phyloP scores from a whole-genome alignment of 2,888 invertebrate genomes.

The Lamproptera curius region DNA sequence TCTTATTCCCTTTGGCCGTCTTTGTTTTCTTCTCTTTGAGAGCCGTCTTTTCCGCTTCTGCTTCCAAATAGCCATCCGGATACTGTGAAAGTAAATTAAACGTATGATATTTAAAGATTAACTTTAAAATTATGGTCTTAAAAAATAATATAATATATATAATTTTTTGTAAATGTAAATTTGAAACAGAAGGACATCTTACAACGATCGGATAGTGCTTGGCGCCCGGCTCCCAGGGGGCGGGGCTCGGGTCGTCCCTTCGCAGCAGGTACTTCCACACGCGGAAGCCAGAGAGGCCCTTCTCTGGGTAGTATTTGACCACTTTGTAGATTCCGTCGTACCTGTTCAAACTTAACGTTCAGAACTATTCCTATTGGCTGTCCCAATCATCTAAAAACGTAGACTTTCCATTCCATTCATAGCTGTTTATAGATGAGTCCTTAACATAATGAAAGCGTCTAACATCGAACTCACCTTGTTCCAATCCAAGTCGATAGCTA shows the following conservation, averaged over 20 bases:
- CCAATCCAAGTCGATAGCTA: too few species aligned
- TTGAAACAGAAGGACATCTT: constrained; percentile 33
- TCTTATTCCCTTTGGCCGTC: constrained; percentile 33
- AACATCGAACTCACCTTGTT: too few species aligned
- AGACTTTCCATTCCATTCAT: too few species aligned
- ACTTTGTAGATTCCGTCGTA: constrained; percentile 94
- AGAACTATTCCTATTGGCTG: too few species aligned
- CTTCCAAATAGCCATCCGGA: constrained; percentile 85
- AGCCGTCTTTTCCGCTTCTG: constrained; percentile 73
- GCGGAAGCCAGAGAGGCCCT: constrained; percentile 85
- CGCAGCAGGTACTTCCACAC: constrained; percentile 89
- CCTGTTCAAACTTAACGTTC: too few species aligned
- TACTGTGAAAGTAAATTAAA: constrained; percentile 62
- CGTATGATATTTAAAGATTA: not conserved
- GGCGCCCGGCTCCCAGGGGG: constrained; percentile 88
- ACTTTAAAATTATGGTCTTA: too few species aligned
- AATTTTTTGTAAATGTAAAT: too few species aligned
- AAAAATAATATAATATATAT: too few species aligned
- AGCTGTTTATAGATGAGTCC: too few species aligned
- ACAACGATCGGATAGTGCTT: constrained; percentile 74
- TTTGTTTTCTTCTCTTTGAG: constrained; percentile 36
- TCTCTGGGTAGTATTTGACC: constrained; percentile 88
- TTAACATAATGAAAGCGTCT: too few species aligned
- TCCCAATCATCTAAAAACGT: too few species aligned
- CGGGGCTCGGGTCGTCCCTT: constrained; percentile 86